Evolutionary conservation across 2,888 invertebrate species (phyloP), one percentile per base, ranked within the genome.

Genomic region (Amphipyra tragopoginis): DNA sequence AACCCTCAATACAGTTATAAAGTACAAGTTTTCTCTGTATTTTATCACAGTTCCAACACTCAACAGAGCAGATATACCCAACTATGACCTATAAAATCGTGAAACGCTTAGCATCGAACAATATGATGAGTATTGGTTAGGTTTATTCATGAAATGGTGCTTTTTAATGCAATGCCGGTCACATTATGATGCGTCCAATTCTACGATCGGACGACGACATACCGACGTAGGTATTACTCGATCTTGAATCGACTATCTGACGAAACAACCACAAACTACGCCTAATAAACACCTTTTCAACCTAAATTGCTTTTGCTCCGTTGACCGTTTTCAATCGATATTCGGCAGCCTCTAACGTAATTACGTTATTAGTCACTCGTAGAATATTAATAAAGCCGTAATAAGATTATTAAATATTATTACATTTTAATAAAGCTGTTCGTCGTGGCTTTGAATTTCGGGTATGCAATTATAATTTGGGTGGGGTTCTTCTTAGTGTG

Each of bases 341-440:
- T 29, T 21, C 7, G 29, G 29, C n/a, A 13, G 29, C 9, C 53
- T 36, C 29, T 39, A 48, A 60, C 33, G 34, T 53, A 58, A 65
- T 77, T 61, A 64, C 53, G 39, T 60, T 36, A 59, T 60, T 47
- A 47, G 53, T 44, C 34, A 39, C 38, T 45, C 51, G 36, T 52
- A 21, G 40, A 59, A 58, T 62, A 73, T 62, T 62, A 65, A 70
- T 62, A 44, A 55, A 61, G 57, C 39, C 36, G 15, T 57, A 55
- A 58, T 42, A 44, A 55, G 48, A 53, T 68, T 63, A 63, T 63
- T 55, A 42, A 65, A 72, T 73, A 45, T 67, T 62, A 62, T 51
- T 29, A 47, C 47, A 38, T 42, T 68, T 55, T 68, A 73, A 67
- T 73, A 57, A 72, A 65, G 66, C 50, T 38, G 43, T 58, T 53